Conservation (phyloP, 2,797 vertebrate genomes). For the Parotocinclus haroldoi region DNA sequence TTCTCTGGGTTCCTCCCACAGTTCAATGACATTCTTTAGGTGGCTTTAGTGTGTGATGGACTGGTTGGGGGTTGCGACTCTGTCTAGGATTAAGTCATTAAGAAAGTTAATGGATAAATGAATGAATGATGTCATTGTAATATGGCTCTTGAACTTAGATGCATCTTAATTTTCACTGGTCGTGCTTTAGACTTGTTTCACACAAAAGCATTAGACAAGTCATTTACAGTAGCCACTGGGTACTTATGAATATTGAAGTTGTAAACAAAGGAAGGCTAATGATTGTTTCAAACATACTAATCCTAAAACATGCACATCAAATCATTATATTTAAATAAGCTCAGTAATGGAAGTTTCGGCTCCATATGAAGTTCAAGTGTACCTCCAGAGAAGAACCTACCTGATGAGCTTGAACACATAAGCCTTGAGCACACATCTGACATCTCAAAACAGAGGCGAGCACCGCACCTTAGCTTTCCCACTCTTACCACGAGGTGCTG, state of each 20-base stretch:
- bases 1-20: no score
- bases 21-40: no score
- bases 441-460: slow-evolving; percentile 39
- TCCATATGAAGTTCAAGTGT: slow-evolving; percentile 6
- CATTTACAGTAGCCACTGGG: slow-evolving; percentile 40
- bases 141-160: slow-evolving; percentile 2
- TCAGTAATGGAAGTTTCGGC: slow-evolving; percentile 1
- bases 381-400: slow-evolving; percentile 18
- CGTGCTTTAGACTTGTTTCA: slow-evolving; percentile 22
- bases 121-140: no score
- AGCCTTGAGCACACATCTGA: slow-evolving; percentile 39
- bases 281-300: slow-evolving; percentile 23
- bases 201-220: slow-evolving; percentile 43
- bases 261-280: slow-evolving; percentile 43
- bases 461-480: slow-evolving; percentile 44
- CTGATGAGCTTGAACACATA: slow-evolving; percentile 40
- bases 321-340: slow-evolving; percentile 31
- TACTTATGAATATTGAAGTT: slow-evolving; percentile 34
- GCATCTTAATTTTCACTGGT: slow-evolving; percentile 21
- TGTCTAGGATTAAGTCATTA: no score
- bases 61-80: no score
- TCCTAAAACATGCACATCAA: slow-evolving; percentile 9
- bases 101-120: no score
- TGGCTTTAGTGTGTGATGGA: no score
- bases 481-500: slow-evolving; percentile 41